These are phyloP conservation scores for Catostylus mosaicus DNA, from an alignment of 30 jellyfish, hydroid and myxozoan species.

Conservation along the genomic window DNA sequence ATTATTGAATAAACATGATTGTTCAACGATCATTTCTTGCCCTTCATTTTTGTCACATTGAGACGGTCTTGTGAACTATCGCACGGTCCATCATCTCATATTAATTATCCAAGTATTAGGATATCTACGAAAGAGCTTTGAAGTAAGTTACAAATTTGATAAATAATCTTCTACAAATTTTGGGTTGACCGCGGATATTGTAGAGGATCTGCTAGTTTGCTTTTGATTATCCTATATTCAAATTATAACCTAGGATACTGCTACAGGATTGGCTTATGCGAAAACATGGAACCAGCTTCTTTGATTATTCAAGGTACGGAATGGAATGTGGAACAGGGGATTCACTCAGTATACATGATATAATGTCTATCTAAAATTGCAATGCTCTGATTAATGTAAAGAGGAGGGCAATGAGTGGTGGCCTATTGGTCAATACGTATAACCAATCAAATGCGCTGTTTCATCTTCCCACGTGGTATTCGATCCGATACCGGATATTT, in stretches of 20 bases:
- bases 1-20: background rate
- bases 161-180: constrained; percentile 26
- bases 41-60: background rate
- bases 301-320: background rate
- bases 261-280: background rate
- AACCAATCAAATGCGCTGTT: no score
- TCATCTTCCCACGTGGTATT: no score
- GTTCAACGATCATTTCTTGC: background rate
- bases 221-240: constrained; percentile 28
- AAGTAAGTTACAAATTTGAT: constrained; percentile 31
- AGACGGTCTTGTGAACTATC: background rate
- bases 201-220: constrained; percentile 29
- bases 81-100: background rate
- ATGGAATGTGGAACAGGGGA: background rate
- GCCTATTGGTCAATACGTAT: no score
- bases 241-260: background rate
- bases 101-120: background rate
- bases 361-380: no score
- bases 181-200: constrained; percentile 51
- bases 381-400: no score
- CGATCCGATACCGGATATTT: no score
- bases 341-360: background rate
- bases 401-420: no score
- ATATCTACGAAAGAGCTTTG: background rate
- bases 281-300: background rate